phyloP scores from a whole-genome alignment of 1,140 invertebrate species.

The Brachionus asplanchnoidis region DNA sequence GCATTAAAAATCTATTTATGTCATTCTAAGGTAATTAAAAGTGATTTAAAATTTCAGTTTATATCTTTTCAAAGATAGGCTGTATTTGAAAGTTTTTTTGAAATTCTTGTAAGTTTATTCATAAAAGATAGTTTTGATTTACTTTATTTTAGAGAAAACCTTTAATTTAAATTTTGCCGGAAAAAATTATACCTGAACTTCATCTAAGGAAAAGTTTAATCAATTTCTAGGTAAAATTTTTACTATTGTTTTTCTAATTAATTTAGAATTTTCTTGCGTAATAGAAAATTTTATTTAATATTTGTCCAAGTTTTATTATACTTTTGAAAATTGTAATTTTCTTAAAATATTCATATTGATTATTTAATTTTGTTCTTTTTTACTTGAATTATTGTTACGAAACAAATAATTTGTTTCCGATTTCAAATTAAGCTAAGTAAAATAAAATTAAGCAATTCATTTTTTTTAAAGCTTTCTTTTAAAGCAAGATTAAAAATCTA shows the following conservation, averaged over 20 bases:
- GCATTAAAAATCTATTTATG: neutral
- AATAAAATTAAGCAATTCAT: no score
- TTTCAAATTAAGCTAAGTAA: neutral
- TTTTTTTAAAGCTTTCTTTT: neutral
- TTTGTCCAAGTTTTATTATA: neutral
- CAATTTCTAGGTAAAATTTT: neutral
- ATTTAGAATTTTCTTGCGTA: neutral
- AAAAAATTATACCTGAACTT: no score
- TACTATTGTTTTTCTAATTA: neutral
- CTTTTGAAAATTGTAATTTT: neutral
- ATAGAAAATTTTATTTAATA: neutral
- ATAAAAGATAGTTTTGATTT: no score
- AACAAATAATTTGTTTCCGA: neutral
- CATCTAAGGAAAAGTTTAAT: neutral
- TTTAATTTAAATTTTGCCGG: no score
- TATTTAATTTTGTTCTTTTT: neutral
- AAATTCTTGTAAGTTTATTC: neutral
- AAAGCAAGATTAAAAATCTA: no score
- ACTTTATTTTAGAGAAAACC: no score
- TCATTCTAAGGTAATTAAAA: slow-evolving; percentile 4
- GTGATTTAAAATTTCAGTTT: neutral
- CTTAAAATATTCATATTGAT: neutral
- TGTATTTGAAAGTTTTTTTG: neutral
- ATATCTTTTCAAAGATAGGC: neutral
- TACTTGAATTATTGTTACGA: neutral